phyloP scores from a whole-genome alignment of 2,113 vertebrate genomes.

The Rhinolophus sinicus region DNA sequence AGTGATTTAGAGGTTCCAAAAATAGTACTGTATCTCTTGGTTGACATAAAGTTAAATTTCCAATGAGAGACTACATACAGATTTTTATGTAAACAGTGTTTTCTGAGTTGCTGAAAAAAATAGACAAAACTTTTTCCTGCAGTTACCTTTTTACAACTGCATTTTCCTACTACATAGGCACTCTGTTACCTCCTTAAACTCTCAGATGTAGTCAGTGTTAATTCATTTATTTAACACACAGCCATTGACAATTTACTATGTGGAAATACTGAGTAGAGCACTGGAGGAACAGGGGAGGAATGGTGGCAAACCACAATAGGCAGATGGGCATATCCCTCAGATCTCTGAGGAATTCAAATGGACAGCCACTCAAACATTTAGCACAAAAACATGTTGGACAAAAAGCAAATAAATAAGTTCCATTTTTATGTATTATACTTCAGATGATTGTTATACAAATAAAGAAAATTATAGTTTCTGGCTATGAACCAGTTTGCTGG shows the following conservation, averaged over 20 bases:
- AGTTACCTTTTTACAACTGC: background rate
- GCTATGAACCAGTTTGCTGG: background rate
- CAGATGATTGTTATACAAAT: background rate
- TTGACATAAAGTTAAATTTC: conserved; percentile 31
- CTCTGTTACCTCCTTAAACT: background rate
- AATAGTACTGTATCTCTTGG: background rate
- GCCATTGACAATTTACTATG: background rate
- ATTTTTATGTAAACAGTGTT: background rate
- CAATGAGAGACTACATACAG: background rate
- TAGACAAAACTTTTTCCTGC: background rate
- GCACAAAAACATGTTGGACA: background rate
- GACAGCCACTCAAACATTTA: background rate
- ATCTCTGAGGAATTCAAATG: background rate
- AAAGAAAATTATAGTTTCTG: background rate
- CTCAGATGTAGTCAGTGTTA: background rate
- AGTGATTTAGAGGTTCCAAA: background rate
- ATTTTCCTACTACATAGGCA: background rate
- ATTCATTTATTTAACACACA: background rate
- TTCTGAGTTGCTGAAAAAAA: conserved; percentile 39
- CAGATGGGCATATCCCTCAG: background rate
- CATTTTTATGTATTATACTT: background rate
- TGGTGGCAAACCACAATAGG: background rate
- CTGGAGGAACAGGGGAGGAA: no score
- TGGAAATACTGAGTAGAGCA: background rate
- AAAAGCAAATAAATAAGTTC: background rate